These are phyloP conservation scores for Pandemis corylana DNA, from an alignment of 2,888 invertebrate species.

Conservation along the genomic window DNA sequence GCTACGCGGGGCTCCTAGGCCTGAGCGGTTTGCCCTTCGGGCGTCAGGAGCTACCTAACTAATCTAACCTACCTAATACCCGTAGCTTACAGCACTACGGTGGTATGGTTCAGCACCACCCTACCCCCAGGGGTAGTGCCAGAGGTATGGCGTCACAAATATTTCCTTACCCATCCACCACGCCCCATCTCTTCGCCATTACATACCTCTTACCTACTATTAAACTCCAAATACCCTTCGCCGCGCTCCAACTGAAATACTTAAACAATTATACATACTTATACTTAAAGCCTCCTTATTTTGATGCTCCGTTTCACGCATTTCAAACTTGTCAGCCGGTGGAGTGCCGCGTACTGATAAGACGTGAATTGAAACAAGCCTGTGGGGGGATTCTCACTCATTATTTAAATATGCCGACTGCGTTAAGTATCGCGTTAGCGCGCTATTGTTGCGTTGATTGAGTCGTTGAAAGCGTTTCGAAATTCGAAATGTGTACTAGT, in stretches of 20 bases:
- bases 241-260: not conserved
- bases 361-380: slow-evolving; percentile 67
- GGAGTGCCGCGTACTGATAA: slow-evolving; percentile 78
- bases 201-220: too few relatives aligned
- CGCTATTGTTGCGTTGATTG: slow-evolving; percentile 78
- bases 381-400: slow-evolving; percentile 60
- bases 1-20: too few relatives aligned
- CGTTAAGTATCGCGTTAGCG: slow-evolving; percentile 74
- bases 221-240: too few relatives aligned
- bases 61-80: too few relatives aligned
- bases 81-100: too few relatives aligned
- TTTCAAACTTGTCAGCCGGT: slow-evolving; percentile 55
- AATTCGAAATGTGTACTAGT: not conserved
- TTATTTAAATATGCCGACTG: slow-evolving; percentile 82
- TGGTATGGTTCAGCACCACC: too few relatives aligned
- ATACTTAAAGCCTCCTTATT: slow-evolving; percentile 37
- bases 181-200: not conserved
- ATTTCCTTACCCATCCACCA: too few relatives aligned
- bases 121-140: too few relatives aligned
- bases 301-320: slow-evolving; percentile 46
- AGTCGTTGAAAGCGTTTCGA: slow-evolving; percentile 57
- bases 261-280: not conserved
- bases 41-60: too few relatives aligned
- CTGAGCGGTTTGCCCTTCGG: too few relatives aligned
- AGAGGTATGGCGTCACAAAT: too few relatives aligned